Conservation (phyloP, 1,140 invertebrate species). For the Drosophila ogumai region DNA sequence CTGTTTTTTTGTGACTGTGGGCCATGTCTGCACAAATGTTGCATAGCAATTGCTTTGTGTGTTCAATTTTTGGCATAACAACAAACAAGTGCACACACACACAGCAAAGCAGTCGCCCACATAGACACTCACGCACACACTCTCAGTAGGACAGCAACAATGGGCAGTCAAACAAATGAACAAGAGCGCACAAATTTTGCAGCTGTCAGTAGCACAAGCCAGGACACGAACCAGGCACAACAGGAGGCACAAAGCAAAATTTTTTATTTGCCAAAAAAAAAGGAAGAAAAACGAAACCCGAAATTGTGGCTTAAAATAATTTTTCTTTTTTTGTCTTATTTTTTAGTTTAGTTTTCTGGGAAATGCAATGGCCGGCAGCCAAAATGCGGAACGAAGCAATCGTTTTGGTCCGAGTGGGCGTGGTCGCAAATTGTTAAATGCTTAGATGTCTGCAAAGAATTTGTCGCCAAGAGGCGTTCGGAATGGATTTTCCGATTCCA, state of each 20-base stretch:
- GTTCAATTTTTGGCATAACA: conserved; percentile 79
- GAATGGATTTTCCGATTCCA: conserved; percentile 42
- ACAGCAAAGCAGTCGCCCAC: conserved; percentile 6
- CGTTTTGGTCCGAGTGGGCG: conserved; percentile 32
- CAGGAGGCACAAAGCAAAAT: conserved; percentile 57
- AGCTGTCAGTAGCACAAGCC: conserved; percentile 68
- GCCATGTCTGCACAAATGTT: conserved; percentile 80
- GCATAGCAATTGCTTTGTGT: conserved; percentile 82
- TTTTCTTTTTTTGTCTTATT: conserved; percentile 2
- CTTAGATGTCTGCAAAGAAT: conserved; percentile 63
- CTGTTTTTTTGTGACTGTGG: conserved; percentile 51
- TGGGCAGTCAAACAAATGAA: conserved; percentile 68
- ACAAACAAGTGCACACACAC: conserved; percentile 55
- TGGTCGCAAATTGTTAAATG: conserved; percentile 57
- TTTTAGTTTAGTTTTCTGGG: conserved; percentile 30
- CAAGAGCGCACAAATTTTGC: conserved; percentile 78
- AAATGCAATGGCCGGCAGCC: conserved; percentile 63
- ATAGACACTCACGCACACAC: conserved; percentile 7
- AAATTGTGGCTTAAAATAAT: conserved; percentile 62
- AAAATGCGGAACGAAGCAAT: conserved; percentile 28
- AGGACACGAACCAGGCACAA: conserved; percentile 47
- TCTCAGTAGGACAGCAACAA: conserved; percentile 29
- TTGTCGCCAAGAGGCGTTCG: conserved; percentile 49
- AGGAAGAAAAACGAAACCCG: conserved; percentile 10
- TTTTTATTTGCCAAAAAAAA: conserved; percentile 36